These are phyloP conservation scores for Xerus inauris DNA, from an alignment of 2,113 vertebrate genomes.

Conservation along the genomic window DNA sequence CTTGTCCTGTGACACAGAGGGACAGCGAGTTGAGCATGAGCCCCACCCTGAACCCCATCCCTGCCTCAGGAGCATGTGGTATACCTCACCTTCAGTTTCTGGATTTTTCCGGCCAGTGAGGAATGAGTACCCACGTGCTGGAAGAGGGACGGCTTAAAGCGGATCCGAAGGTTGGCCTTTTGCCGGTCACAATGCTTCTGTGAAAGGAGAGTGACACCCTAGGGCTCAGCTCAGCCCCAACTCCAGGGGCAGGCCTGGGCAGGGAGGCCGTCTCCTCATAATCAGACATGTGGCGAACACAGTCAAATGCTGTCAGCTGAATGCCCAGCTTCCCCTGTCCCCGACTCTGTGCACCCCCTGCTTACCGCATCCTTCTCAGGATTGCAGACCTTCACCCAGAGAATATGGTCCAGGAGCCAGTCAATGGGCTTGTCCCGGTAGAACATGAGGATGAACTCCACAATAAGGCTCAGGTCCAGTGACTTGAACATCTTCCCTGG, in stretches of 20 bases:
- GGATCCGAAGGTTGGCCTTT: conserved; percentile 98
- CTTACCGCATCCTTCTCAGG: conserved; percentile 98
- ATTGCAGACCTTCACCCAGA: conserved; percentile 99
- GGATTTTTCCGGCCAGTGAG: conserved; percentile 98
- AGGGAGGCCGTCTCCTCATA: neutral
- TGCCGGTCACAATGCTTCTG: conserved; percentile 99
- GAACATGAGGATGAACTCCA: conserved; percentile 99
- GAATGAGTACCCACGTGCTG: conserved; percentile 99
- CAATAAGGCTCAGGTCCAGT: conserved; percentile 96
- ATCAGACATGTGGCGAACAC: neutral
- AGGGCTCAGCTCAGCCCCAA: neutral
- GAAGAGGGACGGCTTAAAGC: conserved; percentile 99
- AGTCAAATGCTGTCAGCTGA: neutral
- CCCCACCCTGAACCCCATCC: neutral
- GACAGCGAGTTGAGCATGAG: neutral
- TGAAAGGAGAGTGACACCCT: neutral
- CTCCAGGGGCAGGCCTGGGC: neutral
- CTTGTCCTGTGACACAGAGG: conserved; percentile 90
- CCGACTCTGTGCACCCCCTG: neutral
- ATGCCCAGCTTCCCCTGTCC: accelerated
- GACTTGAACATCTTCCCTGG: conserved; percentile 99
- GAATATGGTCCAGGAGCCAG: conserved; percentile 99
- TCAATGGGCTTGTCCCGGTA: conserved; percentile 99
- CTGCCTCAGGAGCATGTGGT: neutral
- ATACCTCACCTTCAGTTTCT: conserved; percentile 95